Evolutionary conservation across 2,888 invertebrate species (phyloP).

Genomic region (Maniola hyperantus): DNA sequence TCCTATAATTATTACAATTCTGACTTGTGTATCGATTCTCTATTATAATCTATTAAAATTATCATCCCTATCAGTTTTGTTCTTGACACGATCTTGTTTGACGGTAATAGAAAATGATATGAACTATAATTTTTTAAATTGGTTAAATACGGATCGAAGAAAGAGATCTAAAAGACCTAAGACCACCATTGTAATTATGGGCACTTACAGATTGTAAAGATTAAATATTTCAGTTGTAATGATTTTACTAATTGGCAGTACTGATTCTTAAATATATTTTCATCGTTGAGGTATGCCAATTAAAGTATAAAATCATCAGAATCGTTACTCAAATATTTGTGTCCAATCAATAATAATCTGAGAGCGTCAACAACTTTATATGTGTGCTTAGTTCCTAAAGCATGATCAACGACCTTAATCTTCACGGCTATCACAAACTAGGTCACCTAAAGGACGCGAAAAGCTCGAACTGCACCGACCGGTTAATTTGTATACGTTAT

Average conservation of each 20-base stretch:
- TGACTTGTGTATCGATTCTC: neutral
- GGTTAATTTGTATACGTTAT: slow-evolving; percentile 40
- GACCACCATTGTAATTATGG: no score
- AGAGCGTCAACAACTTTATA: neutral
- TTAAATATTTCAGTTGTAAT: no score
- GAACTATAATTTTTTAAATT: no score
- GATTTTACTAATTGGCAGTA: no score
- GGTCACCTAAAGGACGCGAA: slow-evolving; percentile 52
- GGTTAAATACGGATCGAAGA: no score
- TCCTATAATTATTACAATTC: neutral
- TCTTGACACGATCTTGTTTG: neutral
- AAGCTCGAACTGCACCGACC: slow-evolving; percentile 47
- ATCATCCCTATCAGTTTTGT: neutral
- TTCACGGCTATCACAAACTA: slow-evolving; percentile 33
- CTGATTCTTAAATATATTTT: no score
- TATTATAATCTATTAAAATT: neutral
- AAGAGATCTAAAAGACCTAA: no score
- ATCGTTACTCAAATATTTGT: no score
- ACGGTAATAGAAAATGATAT: no score
- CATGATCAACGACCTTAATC: slow-evolving; percentile 30
- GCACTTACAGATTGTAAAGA: no score
- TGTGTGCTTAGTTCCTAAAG: neutral
- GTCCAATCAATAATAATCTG: neutral
- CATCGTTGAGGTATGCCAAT: no score
- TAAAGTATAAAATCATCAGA: no score